Evolutionary conservation across 2,113 vertebrate species (phyloP).

Genomic region (Marcusenius ussheri): DNA sequence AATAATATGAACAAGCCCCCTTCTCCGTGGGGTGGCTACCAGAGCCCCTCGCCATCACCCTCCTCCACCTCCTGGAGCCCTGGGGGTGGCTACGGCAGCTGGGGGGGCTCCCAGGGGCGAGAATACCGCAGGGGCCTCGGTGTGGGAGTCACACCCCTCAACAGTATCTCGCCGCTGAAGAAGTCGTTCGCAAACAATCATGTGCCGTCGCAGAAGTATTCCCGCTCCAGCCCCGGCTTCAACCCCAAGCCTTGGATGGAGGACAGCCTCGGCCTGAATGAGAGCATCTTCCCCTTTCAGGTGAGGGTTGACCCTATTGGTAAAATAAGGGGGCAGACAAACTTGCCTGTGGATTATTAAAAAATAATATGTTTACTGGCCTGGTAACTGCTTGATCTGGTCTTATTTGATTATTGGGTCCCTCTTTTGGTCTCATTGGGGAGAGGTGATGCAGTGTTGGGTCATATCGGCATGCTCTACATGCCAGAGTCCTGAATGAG

Average conservation of each 20-base stretch:
- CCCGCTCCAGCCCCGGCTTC: slow-evolving; percentile 86
- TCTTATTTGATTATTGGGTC: slow-evolving; percentile 31
- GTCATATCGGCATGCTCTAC: slow-evolving; percentile 20
- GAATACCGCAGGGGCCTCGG: slow-evolving; percentile 88
- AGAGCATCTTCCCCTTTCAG: slow-evolving; percentile 95
- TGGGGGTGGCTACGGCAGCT: slow-evolving; percentile 83
- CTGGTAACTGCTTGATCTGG: slow-evolving; percentile 12
- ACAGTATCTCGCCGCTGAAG: slow-evolving; percentile 95
- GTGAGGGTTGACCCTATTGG: slow-evolving; percentile 56
- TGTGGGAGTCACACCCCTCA: slow-evolving; percentile 84
- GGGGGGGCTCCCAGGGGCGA: slow-evolving; percentile 91
- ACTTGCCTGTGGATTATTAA: neutral
- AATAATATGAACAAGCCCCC: slow-evolving; percentile 91
- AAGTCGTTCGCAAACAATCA: slow-evolving; percentile 97
- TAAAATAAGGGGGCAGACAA: neutral
- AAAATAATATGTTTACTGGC: neutral
- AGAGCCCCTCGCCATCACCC: slow-evolving; percentile 87
- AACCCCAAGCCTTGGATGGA: slow-evolving; percentile 97
- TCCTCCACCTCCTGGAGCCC: slow-evolving; percentile 93
- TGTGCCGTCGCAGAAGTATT: slow-evolving; percentile 88
- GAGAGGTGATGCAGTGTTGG: slow-evolving; percentile 27
- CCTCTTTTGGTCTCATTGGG: slow-evolving; percentile 24
- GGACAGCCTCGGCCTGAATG: slow-evolving; percentile 82
- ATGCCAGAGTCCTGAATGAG: slow-evolving; percentile 28
- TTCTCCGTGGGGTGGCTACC: slow-evolving; percentile 96